A percentile compares a stretch with the other conserved stretches of the same genome.
Conservation (phyloP, 2,797 vertebrate species). For the Anableps anableps region DNA sequence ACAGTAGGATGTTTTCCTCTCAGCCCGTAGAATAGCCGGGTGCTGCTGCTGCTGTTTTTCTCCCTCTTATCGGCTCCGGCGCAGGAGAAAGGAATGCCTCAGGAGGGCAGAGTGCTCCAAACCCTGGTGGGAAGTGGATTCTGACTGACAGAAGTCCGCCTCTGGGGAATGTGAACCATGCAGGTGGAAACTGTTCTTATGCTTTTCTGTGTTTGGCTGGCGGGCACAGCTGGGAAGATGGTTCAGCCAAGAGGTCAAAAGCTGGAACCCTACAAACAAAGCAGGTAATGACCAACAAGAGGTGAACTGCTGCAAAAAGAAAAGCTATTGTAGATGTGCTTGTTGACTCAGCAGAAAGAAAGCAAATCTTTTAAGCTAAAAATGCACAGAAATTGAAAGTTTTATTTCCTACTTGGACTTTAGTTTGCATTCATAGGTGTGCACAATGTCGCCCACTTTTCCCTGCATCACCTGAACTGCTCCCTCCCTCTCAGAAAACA, state of each 20-base stretch:
- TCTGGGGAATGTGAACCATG: conserved; percentile 81
- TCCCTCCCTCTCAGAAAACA: conserved; percentile 53
- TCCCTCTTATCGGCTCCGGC: conserved; percentile 50
- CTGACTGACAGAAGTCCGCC: conserved; percentile 70
- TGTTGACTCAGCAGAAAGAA: neutral
- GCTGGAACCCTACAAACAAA: conserved; percentile 80
- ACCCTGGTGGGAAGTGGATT: conserved; percentile 61
- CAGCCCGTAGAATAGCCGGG: conserved; percentile 70
- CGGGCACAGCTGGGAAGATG: conserved; percentile 65
- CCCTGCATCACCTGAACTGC: conserved; percentile 63
- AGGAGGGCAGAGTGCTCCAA: conserved; percentile 61
- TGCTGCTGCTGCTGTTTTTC: conserved; percentile 52
- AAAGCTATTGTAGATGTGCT: neutral
- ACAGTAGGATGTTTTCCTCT: conserved; percentile 81
- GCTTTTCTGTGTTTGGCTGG: conserved; percentile 77
- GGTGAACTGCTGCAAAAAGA: neutral
- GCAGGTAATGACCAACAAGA: conserved; percentile 72
- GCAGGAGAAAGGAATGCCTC: conserved; percentile 75
- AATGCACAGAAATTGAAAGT: neutral
- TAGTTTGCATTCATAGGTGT: conserved; percentile 21
- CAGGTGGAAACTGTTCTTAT: conserved; percentile 78
- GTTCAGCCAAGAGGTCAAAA: conserved; percentile 71
- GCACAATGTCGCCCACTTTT: conserved; percentile 54
- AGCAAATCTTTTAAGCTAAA: neutral
- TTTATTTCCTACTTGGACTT: neutral